Base-by-base conservation (phyloP, 2,113 vertebrate genomes). In the Calonectris borealis region DNA sequence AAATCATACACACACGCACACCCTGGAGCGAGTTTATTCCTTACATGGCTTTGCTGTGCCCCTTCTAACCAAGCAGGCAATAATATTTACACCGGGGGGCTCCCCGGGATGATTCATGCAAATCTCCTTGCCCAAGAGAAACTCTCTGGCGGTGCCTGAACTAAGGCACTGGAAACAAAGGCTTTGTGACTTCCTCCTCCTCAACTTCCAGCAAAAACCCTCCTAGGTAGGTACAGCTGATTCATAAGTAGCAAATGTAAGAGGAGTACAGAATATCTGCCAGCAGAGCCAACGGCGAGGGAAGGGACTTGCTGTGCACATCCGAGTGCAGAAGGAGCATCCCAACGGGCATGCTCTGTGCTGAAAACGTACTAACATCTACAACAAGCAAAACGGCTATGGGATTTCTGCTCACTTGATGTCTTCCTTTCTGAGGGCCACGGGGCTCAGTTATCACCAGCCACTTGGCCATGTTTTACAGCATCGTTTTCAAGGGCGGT, bases 11-110 rank as follows among this genome's bases (percentile, higher is more conserved):
- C 32, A 27, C 8, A 9, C 29, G n/a, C 29, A n/a, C 31, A 3
- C n/a, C 40, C 62, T 21, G 29, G 27, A 94, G 20, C 14, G 15
- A 84, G 48, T 93, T 52, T 86, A 91, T 88, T 72, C 70, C 95
- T 73, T 81, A 83, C 64, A 87, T 87, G 86, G 76, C 68, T 96
- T 73, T 76, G 60, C 38, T 9, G 18, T 49, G 40, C 66, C 60
- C 55, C 49, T 34, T 81, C 82, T 55, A 80, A 48, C 61, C 52
- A 61, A 73, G 70, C 48, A 51, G 78, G 48, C 51, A 95, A 82
- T 86, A 83, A 93, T 49, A 61, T 70, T 88, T 83, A 71, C 54
- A 76, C 8, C n/a, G 51, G 3, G 13, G 17, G 26, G 26, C n/a
- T 93, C 69, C 68, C 65, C 16, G 40, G 58, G 24, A 52, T 72